Base-by-base conservation (phyloP, 2,797 vertebrate species). In the Cercopithecus mitis region DNA sequence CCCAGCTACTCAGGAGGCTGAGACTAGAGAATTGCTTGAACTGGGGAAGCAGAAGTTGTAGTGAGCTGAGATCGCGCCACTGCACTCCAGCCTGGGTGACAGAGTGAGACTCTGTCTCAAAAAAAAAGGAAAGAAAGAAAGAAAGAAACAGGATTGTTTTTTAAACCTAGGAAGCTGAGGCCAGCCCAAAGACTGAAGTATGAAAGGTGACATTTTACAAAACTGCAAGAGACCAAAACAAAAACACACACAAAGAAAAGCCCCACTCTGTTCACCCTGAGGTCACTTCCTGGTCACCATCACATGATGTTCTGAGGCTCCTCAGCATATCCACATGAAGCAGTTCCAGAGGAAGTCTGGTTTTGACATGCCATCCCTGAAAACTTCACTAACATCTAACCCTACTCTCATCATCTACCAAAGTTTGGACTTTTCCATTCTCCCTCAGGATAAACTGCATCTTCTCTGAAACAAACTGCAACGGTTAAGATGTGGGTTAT, bases 51-150 rank as follows among this genome's bases (percentile, higher is more conserved):
- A 33, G 61, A n/a, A 33, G 61, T 8, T n/a, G 30, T 7, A 67
- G 61, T 67, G 61, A 67, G 61, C 61, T 1, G 15, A n/a, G 30
- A 67, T 67, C 0, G 30, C 0, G 7, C 61, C 61, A 67, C 33
- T 67, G 15, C 1, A 67, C 33, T 67, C 7, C 61, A 67, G 4
- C 33, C 61, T n/a, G 61, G 15, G 61, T n/a, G 61, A 67, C 61
- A 67, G 15, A n/a, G 61, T 17, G 33, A 67, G 15, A 19, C 15
- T 64, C 61, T n/a, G 15, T 72, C n/a, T 70, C n/a, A 70, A 70
- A 36, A 70, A 64, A 41, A 1, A 41, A 45, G 11, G 0, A 11
- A n/a, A 64, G 1, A 12, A 27, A 25, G 24, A 24, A 43, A 10
- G 9, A 36, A 70, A 70, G n/a, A 70, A 19, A 39, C 2, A 70